A percentile compares a stretch with the other conserved stretches of the same genome.
Evolutionary conservation across 2,888 invertebrate species (phyloP).

Genomic region (Anorthoa munda): DNA sequence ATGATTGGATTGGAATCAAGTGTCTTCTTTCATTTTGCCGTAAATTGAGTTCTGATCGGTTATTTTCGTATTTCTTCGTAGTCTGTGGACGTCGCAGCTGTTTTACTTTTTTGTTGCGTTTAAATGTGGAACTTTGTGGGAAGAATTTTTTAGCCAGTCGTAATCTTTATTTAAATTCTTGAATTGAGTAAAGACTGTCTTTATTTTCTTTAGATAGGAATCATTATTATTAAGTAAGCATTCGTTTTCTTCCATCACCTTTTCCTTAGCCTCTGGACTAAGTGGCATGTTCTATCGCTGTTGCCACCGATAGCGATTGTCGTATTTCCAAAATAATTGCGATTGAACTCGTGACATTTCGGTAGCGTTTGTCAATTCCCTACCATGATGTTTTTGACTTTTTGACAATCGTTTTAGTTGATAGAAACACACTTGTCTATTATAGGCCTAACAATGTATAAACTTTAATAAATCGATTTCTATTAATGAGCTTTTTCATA

Average conservation of each 20-base stretch:
- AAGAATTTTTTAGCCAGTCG: background rate
- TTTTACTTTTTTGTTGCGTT: slow-evolving; percentile 47
- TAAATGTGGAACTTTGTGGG: slow-evolving; percentile 12
- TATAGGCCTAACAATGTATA: too few relatives aligned
- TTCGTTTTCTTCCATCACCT: too few relatives aligned
- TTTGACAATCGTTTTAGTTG: too few relatives aligned
- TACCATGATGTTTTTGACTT: too few relatives aligned
- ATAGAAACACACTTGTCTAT: too few relatives aligned
- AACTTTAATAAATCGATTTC: background rate
- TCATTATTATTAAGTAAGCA: too few relatives aligned
- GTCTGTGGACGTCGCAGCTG: slow-evolving; percentile 42
- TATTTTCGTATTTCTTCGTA: slow-evolving; percentile 44
- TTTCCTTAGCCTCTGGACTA: too few relatives aligned
- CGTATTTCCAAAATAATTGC: too few relatives aligned
- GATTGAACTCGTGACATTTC: too few relatives aligned
- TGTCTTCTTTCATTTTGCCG: slow-evolving; percentile 65
- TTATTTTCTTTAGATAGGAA: background rate
- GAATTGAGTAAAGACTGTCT: background rate
- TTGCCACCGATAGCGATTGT: too few relatives aligned
- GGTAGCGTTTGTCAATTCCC: too few relatives aligned
- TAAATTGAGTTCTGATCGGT: slow-evolving; percentile 64
- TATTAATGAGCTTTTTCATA: background rate
- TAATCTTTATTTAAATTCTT: slow-evolving; percentile 14
- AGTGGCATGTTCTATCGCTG: too few relatives aligned
- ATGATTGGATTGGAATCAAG: slow-evolving; percentile 69